Base-by-base conservation (phyloP, 2,113 vertebrate species). In the Tachycineta bicolor region DNA sequence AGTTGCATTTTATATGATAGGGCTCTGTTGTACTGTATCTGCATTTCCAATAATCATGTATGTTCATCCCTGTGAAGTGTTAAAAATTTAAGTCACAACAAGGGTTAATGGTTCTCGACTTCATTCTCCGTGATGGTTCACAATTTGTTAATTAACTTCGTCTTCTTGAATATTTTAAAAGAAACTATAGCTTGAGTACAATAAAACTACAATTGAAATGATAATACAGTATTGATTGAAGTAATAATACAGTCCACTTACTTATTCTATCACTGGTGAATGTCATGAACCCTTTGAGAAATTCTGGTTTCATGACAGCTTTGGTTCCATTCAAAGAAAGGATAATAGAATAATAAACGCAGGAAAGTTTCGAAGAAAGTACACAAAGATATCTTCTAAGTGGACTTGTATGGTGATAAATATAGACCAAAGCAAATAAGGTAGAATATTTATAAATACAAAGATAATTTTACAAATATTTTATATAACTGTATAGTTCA, bases 341-440 rank as follows among this genome's bases (percentile, higher is more conserved):
- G 78, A 89, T 94, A 88, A 68, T 6, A 77, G 83, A 78, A 87
- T 91, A 96, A 97, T 84, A 91, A 96, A 90, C 92, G 89, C 39
- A 85, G 53, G 41, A 75, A 88, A 92, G 74, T 97, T 96, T 97
- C 87, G 63, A 94, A 90, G 82, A 93, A 97, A 96, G 93, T 95
- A 92, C 88, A 94, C 77, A 93, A 94, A 88, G 92, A 64, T 94
- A 97, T 89, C 96, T 97, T 98, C 77, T 90, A 97, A 98, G 97
- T 98, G 97, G 97, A 97, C 95, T 97, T 93, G 95, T 98, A 96
- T 97, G 98, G 73, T 96, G 96, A 97, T 95, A 93, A 98, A 97
- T 98, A 95, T 96, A 98, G 98, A 98, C 98, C 98, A 98, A 98
- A 98, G 98, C 97, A 97, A 98, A 98, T 97, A 98, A 97, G 97